Percentiles rank a stretch among this genome's conserved stretches.
These are phyloP conservation scores for Amazona guildingii DNA, from an alignment of 2,113 vertebrate species.

Conservation along the genomic window DNA sequence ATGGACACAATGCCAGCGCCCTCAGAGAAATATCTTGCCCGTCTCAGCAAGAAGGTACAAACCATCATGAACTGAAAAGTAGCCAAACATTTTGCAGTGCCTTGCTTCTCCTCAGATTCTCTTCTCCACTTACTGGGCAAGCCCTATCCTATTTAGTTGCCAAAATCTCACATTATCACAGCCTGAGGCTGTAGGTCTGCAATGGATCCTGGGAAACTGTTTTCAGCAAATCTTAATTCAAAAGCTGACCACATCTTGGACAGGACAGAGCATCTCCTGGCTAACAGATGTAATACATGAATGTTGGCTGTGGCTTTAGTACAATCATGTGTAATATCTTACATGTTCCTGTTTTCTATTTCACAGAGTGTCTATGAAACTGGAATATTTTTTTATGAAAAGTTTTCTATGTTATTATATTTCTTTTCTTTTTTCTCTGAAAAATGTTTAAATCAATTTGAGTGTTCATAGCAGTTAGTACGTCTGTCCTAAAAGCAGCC, in stretches of 20 bases:
- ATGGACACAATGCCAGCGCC: background rate
- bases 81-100: background rate
- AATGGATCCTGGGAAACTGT: background rate
- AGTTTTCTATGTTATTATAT: background rate
- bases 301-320: slow-evolving; percentile 17
- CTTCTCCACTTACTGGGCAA: background rate
- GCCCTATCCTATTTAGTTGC: background rate
- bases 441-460: background rate
- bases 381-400: background rate
- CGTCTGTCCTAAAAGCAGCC: background rate
- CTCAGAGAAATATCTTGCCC: slow-evolving; percentile 27
- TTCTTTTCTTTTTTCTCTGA: background rate
- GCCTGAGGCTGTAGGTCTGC: background rate
- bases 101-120: background rate
- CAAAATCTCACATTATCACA: background rate
- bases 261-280: background rate
- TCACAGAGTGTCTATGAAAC: background rate
- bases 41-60: slow-evolving; percentile 25
- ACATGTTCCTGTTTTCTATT: slow-evolving; percentile 20
- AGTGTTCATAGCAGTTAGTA: background rate
- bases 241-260: slow-evolving; percentile 2
- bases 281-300: slow-evolving; percentile 12
- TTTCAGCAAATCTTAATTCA: background rate
- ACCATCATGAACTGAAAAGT: background rate
- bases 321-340: slow-evolving; percentile 25